phyloP scores from a whole-genome alignment of 1,140 invertebrate species.

The Aphis craccivora region DNA sequence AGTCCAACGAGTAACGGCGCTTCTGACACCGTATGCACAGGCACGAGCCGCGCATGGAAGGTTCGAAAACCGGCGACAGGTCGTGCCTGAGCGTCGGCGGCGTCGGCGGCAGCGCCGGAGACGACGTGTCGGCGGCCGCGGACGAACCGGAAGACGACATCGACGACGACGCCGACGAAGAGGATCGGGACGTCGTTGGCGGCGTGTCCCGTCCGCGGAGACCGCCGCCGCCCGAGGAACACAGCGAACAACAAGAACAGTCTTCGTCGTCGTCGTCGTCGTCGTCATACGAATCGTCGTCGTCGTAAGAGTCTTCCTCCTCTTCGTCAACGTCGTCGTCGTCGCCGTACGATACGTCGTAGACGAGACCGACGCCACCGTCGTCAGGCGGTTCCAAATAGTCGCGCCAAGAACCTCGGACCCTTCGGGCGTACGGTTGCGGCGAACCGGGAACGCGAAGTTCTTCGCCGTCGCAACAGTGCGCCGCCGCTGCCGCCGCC shows the following conservation, averaged over 20 bases:
- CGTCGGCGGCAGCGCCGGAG: neutral
- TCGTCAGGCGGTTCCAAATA: conserved; percentile 52
- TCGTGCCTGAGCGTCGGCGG: conserved; percentile 60
- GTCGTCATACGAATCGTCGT: conserved; percentile 59
- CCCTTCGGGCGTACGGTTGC: conserved; percentile 55
- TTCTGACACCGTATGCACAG: conserved; percentile 35
- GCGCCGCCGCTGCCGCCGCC: neutral
- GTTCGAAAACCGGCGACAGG: conserved; percentile 60
- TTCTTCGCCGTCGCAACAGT: conserved; percentile 19
- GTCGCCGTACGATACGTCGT: conserved; percentile 63
- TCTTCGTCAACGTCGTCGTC: conserved; percentile 12
- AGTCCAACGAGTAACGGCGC: conserved; percentile 49
- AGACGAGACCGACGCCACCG: neutral
- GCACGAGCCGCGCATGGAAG: conserved; percentile 36
- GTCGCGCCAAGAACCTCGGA: conserved; percentile 60
- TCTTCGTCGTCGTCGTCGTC: conserved; percentile 64
- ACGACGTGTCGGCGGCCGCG: neutral
- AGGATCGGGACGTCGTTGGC: neutral
- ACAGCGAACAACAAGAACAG: conserved; percentile 64
- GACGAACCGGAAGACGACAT: neutral
- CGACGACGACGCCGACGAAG: neutral
- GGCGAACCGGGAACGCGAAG: conserved; percentile 59
- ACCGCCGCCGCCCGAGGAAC: neutral
- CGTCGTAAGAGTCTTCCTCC: neutral
- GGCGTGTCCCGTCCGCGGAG: conserved; percentile 60